Base-by-base conservation (phyloP, 2,888 invertebrate genomes). In the Pristionchus exspectatus region DNA sequence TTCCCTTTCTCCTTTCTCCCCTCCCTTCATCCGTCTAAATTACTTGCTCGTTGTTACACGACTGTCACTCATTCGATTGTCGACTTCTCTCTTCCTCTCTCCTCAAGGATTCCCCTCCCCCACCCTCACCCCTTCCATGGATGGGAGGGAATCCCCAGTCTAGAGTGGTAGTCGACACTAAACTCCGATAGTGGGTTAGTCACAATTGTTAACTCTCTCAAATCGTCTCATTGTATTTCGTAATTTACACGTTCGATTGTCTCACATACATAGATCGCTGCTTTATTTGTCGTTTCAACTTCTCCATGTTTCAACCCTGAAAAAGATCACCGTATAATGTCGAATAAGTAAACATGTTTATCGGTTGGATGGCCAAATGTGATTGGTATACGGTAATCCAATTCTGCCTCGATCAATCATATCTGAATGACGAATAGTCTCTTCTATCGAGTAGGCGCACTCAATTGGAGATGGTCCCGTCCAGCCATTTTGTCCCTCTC, bases 41-140 rank as follows among this genome's bases (percentile, higher is more conserved):
- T 87, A 59, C 27, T 87, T 69, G 44, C 54, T 87, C 63, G 24
- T 86, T 87, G 66, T 87, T 87, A 87, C 30, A 33, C 38, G 69
- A 87, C 69, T 87, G 87, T 87, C 69, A 66, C 69, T 87, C 87
- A 69, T 44, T 87, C 66, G 69, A 69, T 87, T 50, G 54, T 74
- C 87, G 44, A 56, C 74, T 56, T 33, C 74, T 38, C 56, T n/a
- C 21, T 72, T 54, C 54, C 56, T 74, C 87, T 50, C 74, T 63
- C 72, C 63, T 72, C 85, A 10, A 24, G 10, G 50, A 63, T 63
- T 54, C 63, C 63, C 63, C 24, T 85, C 66, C 33, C 63, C 30
- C 27, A 12, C 44, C 50, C 50, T 87, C 87, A 12, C 50, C 69
- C 69, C 14, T 10, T 85, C 84, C 0, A 30, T 81, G 81, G 27